Evolutionary conservation across 1,140 invertebrate genomes (phyloP).

Genomic region (Dendroctonus ponderosae): DNA sequence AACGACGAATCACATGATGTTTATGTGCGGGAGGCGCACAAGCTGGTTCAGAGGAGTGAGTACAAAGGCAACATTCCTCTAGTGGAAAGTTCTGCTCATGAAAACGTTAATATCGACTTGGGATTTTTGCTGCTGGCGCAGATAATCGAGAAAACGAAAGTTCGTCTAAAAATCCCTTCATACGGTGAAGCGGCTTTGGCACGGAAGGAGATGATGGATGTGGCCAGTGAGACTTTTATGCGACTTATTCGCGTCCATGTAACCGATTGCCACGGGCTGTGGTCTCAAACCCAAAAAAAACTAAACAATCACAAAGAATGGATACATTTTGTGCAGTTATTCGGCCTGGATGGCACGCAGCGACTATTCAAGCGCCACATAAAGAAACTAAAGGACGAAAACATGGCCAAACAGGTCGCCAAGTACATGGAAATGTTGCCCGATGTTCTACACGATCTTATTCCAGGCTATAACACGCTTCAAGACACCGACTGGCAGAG

Average conservation of each 20-base stretch:
- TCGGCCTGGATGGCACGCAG: slow-evolving; percentile 80
- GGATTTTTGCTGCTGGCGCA: slow-evolving; percentile 92
- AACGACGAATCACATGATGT: slow-evolving; percentile 90
- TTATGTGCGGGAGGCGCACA: slow-evolving; percentile 86
- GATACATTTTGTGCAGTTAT: slow-evolving; percentile 86
- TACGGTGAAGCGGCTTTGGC: slow-evolving; percentile 84
- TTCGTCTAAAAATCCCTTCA: slow-evolving; percentile 65
- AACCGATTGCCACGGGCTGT: slow-evolving; percentile 80
- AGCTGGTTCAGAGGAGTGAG: slow-evolving; percentile 85
- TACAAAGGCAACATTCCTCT: slow-evolving; percentile 85
- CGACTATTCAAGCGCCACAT: slow-evolving; percentile 78
- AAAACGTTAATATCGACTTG: slow-evolving; percentile 95
- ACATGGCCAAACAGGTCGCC: slow-evolving; percentile 75
- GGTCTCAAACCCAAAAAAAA: slow-evolving; percentile 84
- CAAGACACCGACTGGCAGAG: slow-evolving; percentile 83
- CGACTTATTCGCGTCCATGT: slow-evolving; percentile 79
- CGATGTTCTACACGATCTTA: slow-evolving; percentile 75
- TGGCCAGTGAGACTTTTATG: slow-evolving; percentile 84
- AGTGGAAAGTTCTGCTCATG: slow-evolving; percentile 93
- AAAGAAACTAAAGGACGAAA: slow-evolving; percentile 83
- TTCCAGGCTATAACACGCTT: slow-evolving; percentile 75
- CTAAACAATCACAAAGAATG: slow-evolving; percentile 85
- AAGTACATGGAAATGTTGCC: slow-evolving; percentile 80
- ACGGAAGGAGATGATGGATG: slow-evolving; percentile 85
- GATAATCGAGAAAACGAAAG: slow-evolving; percentile 78